Conservation (phyloP, 2,797 vertebrate genomes). For the Avahi laniger region DNA sequence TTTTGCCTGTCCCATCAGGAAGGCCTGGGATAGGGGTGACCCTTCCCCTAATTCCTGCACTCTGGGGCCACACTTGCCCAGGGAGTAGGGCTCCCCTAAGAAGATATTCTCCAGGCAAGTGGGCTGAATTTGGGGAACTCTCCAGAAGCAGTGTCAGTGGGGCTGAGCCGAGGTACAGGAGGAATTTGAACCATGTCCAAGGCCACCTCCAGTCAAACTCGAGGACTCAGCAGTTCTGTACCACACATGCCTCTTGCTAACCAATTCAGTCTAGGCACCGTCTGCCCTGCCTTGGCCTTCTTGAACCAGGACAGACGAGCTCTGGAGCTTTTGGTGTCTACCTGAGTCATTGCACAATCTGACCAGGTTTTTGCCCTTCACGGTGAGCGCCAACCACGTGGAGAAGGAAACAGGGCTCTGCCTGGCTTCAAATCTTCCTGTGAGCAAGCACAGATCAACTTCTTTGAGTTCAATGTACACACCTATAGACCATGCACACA, state of each 20-base stretch:
- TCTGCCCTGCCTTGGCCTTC: background rate
- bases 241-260: background rate
- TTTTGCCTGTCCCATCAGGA: background rate
- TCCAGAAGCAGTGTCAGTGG: background rate
- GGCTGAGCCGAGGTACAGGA: background rate
- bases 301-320: background rate
- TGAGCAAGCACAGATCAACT: background rate
- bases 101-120: constrained; percentile 9
- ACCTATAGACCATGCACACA: background rate
- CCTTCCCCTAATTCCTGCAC: background rate
- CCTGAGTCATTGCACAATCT: background rate
- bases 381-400: background rate
- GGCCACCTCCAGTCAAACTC: background rate
- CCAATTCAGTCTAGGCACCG: background rate
- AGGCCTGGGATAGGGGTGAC: background rate
- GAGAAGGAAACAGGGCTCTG: background rate
- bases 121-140: background rate
- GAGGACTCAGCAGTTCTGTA: background rate
- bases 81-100: background rate
- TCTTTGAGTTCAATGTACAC: background rate
- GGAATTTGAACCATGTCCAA: background rate
- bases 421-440: background rate
- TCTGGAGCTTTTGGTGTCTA: background rate
- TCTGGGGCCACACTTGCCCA: background rate
- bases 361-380: background rate